Percentiles rank a stretch among this genome's conserved stretches.
phyloP scores from a whole-genome alignment of 2,797 vertebrate genomes.

The Silurus aristotelis region DNA sequence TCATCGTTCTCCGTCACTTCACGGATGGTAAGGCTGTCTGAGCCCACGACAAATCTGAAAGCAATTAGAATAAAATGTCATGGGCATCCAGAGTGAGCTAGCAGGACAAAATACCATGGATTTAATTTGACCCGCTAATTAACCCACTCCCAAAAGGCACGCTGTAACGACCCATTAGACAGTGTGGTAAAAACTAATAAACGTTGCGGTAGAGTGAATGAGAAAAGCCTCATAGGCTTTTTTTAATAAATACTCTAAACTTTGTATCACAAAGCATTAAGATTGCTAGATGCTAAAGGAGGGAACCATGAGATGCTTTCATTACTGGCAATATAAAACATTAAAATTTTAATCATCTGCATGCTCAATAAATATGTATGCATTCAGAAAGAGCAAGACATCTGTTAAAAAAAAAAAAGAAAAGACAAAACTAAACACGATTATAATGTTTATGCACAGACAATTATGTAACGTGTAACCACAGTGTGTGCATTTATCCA shows the following conservation, averaged over 20 bases:
- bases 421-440: not conserved
- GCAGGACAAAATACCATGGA: not conserved
- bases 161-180: not conserved
- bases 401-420: not conserved
- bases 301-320: not conserved
- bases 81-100: not conserved
- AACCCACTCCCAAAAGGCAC: slow-evolving; percentile 4
- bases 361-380: not conserved
- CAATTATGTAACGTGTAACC: not conserved
- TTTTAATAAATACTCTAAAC: not conserved
- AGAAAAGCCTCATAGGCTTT: not conserved
- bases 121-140: not conserved
- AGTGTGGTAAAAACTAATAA: slow-evolving; percentile 12
- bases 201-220: not conserved
- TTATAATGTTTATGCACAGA: not conserved
- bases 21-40: slow-evolving; percentile 85
- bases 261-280: not conserved
- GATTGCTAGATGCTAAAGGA: not conserved
- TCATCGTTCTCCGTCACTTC: slow-evolving; percentile 87
- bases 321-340: not conserved
- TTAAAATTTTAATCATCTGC: not conserved
- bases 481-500: not conserved
- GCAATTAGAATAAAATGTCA: slow-evolving; percentile 20
- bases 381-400: not conserved
- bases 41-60: slow-evolving; percentile 81